Conservation (phyloP, 2,888 invertebrate species). For the Perithous albicinctus region DNA sequence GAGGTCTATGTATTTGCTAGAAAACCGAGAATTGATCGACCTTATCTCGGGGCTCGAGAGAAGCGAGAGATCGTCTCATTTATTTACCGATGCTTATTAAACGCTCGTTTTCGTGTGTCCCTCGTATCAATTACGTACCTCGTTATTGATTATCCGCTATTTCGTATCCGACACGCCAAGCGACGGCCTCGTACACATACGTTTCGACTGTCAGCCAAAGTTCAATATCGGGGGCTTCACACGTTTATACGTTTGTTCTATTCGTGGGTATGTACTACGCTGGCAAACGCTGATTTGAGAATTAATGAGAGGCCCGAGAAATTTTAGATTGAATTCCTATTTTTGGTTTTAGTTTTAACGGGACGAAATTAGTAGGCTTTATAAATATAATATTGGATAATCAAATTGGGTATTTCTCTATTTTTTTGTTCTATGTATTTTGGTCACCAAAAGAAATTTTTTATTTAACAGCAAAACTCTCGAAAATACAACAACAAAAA, state of each 20-base stretch:
- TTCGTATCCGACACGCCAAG: not conserved
- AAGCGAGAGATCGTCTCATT: constrained; percentile 18
- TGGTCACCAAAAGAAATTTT: too few species aligned
- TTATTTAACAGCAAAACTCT: too few species aligned
- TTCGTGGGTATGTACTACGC: not conserved
- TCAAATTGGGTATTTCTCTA: too few species aligned
- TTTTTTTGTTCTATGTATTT: too few species aligned
- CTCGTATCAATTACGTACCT: constrained; percentile 34
- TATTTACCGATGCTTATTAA: constrained; percentile 44
- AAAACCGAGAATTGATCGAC: constrained; percentile 54
- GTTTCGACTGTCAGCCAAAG: not conserved
- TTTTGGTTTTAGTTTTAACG: not conserved
- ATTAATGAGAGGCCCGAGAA: not conserved
- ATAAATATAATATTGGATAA: too few species aligned
- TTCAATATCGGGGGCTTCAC: constrained; percentile 14
- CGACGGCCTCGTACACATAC: constrained; percentile 1
- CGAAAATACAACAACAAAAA: too few species aligned
- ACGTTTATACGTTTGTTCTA: not conserved
- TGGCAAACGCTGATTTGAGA: not conserved
- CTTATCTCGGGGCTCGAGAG: constrained; percentile 28
- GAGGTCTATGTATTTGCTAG: constrained; percentile 2
- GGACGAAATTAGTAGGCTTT: not conserved
- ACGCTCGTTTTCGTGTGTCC: constrained; percentile 22
- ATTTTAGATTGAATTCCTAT: not conserved
- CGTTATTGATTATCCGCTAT: constrained; percentile 27